Evolutionary conservation across 2,888 invertebrate genomes (phyloP), one percentile per base, ranked within the genome.

Genomic region (Macrophya alboannulata): DNA sequence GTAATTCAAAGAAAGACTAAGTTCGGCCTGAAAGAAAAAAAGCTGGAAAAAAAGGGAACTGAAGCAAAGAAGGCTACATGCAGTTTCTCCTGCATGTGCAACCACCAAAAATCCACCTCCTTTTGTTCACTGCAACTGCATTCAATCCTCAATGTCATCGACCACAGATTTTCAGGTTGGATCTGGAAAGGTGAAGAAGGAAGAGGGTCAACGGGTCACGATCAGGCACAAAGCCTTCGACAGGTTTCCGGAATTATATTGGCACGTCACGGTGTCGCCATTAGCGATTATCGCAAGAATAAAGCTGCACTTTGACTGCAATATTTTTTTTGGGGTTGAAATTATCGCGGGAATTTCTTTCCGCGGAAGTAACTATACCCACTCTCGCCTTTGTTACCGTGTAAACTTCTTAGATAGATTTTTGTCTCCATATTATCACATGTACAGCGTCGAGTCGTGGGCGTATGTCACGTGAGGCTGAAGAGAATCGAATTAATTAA

Each of bases 401-500:
- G 68, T 37, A 37, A 31, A 68, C 31, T 25, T 15, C 1, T 31
- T 37, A 37, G 37, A 17, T 68, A 68, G 12, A 68, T 40, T 71
- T 71, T 40, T 40, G 17, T 40, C 37, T n/a, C 71, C 40, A 40
- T n/a, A n/a, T n/a, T n/a, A 65, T 25, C n/a, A 10, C 9, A 65
- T 9, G 1, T 17, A 10, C 1, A 40, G 21, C n/a, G 6, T 8
- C 10, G 43, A 21, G 6, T n/a, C 55, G 74, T 43, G 74, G 74
- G 74, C 45, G 74, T 74, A 21, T 6, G 43, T 43, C 43, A 74
- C 74, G 74, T 74, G 74, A 74, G 9, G 45, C 8, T n/a, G 25
- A 4, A 74, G 8, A 45, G 74, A 74, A 74, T 74, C 74, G 74
- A 74, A 74, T 45, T 74, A 74, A 74, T 45, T 74, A 45, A 45